Conservation (phyloP, 2,113 vertebrate species). For the Hydrochoerus hydrochaeris region DNA sequence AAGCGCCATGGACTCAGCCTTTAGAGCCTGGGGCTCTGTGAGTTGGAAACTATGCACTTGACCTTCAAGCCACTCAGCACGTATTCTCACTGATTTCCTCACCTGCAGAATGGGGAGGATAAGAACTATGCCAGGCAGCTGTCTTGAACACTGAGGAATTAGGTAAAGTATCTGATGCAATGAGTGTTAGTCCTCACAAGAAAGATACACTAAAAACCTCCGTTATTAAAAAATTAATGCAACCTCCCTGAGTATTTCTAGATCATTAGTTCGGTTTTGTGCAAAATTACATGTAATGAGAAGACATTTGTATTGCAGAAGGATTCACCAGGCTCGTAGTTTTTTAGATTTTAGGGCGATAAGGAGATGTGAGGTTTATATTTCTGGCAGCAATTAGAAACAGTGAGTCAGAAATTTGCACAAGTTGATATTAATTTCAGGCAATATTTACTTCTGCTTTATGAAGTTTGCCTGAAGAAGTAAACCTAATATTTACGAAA, state of each 20-base stretch:
- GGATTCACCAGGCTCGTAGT: conserved; percentile 11
- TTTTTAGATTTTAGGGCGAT: background rate
- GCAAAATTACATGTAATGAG: conserved; percentile 42
- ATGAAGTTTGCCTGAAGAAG: background rate
- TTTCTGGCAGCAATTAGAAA: conserved; percentile 61
- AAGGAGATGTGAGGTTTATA: background rate
- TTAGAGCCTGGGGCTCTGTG: background rate
- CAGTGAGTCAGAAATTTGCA: conserved; percentile 62
- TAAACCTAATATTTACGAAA: conserved; percentile 27
- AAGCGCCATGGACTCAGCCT: background rate
- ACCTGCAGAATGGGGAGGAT: background rate
- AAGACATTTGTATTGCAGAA: background rate
- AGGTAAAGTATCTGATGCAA: background rate
- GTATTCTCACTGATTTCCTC: background rate
- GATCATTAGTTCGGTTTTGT: conserved; percentile 48
- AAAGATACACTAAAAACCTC: conserved; percentile 6
- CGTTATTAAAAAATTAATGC: background rate
- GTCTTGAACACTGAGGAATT: background rate
- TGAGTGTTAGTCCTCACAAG: background rate
- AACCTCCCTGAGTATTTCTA: background rate
- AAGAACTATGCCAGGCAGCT: background rate
- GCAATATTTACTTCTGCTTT: conserved; percentile 57
- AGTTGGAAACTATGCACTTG: background rate
- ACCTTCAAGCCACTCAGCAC: background rate
- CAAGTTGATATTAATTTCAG: conserved; percentile 74